Evolutionary conservation across 1,140 invertebrate species (phyloP), one percentile per base, ranked within the genome.

Genomic region (Archegozetes longisetosus): DNA sequence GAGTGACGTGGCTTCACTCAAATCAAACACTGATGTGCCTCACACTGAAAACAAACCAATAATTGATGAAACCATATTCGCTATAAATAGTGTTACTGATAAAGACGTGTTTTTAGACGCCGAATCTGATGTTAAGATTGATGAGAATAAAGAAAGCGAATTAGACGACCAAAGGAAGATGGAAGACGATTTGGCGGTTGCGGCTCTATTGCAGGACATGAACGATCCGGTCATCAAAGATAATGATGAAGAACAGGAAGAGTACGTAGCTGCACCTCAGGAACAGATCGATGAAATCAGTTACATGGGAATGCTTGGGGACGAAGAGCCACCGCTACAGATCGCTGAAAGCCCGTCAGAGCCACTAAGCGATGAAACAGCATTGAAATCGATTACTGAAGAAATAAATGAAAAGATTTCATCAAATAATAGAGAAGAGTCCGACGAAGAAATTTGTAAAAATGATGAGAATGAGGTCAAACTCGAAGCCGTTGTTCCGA

Each of bases 171-270:
- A 68, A 27, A 40, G 66, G 49, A 68, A 66, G 55, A 66, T 66
- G 12, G 67, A 68, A 64, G 66, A 68, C 64, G 67, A 68, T 55
- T 49, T 68, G 2, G 67, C 67, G 20, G 66, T 68, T 2, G 66
- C 65, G 17, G 66, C 67, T 46, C 50, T 68, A n/a, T 52, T 68
- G n/a, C 64, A 66, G 60, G 67, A 68, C 50, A 68, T 68, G 67
- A 61, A 65, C 58, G 61, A 62, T 29, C 57, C 61, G 55, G 61
- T 24, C 1, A 25, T 62, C 20, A 24, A 48, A 3, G 23, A 46
- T 22, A 49, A 27, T 26, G 27, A 53, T 17, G 3, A 20, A 51
- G 48, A 60, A 23, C 23, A 59, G 27, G 58, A 51, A 17, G 56
- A 61, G n/a, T 12, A 49, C 17, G 29, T 28, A 53, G 4, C 28